Conservation (phyloP, 2,113 vertebrate genomes). For the Gavia stellata region DNA sequence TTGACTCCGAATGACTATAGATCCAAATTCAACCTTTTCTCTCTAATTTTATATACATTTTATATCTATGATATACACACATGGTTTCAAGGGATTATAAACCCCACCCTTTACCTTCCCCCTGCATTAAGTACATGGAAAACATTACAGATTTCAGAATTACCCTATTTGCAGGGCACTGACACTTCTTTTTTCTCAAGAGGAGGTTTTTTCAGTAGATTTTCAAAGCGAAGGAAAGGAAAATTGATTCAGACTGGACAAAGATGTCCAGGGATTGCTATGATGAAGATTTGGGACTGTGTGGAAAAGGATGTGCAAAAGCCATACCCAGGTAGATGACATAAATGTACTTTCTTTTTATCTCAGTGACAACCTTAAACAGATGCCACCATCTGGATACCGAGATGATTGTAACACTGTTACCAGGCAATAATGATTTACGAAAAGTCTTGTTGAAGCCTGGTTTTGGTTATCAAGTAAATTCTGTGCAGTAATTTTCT, state of each 20-base stretch:
- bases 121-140: background rate
- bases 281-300: background rate
- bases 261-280: background rate
- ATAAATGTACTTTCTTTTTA: background rate
- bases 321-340: background rate
- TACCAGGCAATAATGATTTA: background rate
- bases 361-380: background rate
- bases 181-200: background rate
- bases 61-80: slow-evolving; percentile 46
- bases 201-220: background rate
- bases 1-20: slow-evolving; percentile 41
- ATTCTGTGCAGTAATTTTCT: background rate
- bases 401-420: background rate
- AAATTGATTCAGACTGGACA: background rate
- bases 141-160: background rate
- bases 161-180: background rate
- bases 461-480: background rate
- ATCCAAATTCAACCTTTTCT: slow-evolving; percentile 63
- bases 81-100: slow-evolving; percentile 62
- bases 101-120: slow-evolving; percentile 22
- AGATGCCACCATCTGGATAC: background rate
- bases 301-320: background rate
- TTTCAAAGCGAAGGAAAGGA: background rate
- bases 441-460: background rate
- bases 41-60: slow-evolving; percentile 50